Percentiles rank a stretch among this genome's conserved stretches.
phyloP scores from a whole-genome alignment of 2,888 invertebrate species.

The Geophilus truncorum region DNA sequence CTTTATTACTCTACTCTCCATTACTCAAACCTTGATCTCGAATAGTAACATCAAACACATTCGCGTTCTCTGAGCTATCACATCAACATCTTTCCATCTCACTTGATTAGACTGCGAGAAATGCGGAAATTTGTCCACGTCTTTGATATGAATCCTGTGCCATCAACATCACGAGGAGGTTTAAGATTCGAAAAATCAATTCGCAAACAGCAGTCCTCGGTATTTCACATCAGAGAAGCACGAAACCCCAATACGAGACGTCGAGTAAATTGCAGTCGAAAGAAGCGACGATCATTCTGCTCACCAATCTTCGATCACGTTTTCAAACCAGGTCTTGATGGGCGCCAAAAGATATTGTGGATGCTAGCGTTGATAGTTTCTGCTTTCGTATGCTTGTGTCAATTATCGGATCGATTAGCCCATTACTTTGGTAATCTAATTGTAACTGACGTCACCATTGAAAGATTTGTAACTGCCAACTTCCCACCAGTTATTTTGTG shows the following conservation, averaged over 20 bases:
- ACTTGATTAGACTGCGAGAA: too few species aligned
- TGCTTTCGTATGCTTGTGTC: background rate
- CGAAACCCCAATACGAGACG: background rate
- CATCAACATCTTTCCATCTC: too few species aligned
- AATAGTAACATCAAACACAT: too few species aligned
- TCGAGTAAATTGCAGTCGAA: background rate
- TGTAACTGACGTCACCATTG: background rate
- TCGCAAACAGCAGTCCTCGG: background rate
- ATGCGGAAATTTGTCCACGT: background rate
- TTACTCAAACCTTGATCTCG: too few species aligned
- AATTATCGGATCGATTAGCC: background rate
- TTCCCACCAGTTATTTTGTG: background rate
- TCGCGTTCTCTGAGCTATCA: too few species aligned
- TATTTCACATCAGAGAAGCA: background rate
- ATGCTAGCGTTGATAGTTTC: background rate
- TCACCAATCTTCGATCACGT: background rate
- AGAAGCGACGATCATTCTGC: background rate
- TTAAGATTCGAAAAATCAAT: background rate
- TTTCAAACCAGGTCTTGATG: background rate
- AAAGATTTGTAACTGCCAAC: background rate
- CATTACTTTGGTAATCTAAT: background rate
- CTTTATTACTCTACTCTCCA: too few species aligned
- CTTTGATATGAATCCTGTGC: background rate
- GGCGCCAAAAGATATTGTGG: background rate
- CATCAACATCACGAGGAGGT: background rate